Evolutionary conservation across 2,797 vertebrate genomes (phyloP).

Genomic region (Phoeniculus purpureus): DNA sequence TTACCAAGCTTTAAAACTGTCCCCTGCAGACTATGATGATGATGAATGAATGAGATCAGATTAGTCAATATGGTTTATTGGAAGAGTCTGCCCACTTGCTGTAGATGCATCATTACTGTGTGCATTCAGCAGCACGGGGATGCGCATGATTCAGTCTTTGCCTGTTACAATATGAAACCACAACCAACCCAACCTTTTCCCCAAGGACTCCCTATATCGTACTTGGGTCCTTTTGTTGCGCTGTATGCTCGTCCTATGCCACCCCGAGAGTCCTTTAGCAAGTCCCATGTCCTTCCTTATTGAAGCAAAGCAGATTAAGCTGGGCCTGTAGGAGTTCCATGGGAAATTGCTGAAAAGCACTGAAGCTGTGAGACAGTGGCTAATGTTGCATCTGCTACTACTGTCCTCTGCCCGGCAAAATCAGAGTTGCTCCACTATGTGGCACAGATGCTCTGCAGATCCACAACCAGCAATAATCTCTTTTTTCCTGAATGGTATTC

Average conservation of each 20-base stretch:
- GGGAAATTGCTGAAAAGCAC: not conserved
- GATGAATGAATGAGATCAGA: conserved; percentile 14
- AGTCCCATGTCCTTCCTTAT: not conserved
- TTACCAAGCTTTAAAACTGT: not conserved
- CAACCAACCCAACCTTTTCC: not conserved
- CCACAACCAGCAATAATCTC: not conserved
- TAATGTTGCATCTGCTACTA: not conserved
- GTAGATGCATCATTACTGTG: not conserved
- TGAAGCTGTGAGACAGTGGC: not conserved
- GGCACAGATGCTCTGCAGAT: conserved; percentile 37
- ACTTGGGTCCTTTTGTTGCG: not conserved
- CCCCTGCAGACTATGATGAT: not conserved
- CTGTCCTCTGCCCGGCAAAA: not conserved
- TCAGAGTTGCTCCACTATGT: conserved; percentile 32
- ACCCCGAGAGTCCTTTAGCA: not conserved
- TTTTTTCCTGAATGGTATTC: not conserved
- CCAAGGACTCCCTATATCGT: not conserved
- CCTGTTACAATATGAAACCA: not conserved
- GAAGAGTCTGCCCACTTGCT: not conserved
- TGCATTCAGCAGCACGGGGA: not conserved
- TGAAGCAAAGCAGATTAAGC: not conserved
- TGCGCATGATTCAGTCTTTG: not conserved
- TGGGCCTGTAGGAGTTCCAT: not conserved
- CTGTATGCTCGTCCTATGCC: not conserved
- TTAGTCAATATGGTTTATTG: not conserved